These are phyloP conservation scores for Amphipoea lucens DNA, from an alignment of 2,888 invertebrate genomes.

Conservation along the genomic window DNA sequence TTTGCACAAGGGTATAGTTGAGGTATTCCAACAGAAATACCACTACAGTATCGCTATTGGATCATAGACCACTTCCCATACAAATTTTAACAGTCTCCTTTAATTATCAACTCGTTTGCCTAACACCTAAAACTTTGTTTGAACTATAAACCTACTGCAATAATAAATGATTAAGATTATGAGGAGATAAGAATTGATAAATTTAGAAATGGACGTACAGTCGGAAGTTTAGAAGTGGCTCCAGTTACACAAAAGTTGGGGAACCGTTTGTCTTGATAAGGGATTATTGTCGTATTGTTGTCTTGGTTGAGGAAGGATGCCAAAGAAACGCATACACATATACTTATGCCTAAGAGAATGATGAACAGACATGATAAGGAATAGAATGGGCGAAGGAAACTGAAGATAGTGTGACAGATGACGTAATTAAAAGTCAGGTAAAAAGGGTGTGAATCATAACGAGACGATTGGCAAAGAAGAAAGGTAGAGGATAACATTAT, in stretches of 20 bases:
- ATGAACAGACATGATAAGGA: neutral
- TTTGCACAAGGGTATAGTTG: too few species aligned
- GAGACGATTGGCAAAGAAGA: neutral
- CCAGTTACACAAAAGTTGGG: neutral
- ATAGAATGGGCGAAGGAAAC: neutral
- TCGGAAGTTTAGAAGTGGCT: neutral
- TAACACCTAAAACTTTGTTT: neutral
- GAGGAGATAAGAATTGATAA: neutral
- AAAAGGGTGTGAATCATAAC: constrained; percentile 4
- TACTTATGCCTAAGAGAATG: neutral
- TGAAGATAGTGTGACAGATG: neutral
- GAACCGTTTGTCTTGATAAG: neutral
- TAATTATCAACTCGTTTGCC: neutral
- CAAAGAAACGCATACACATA: neutral
- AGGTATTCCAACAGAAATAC: too few species aligned
- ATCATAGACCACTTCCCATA: too few species aligned
- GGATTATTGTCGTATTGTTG: neutral
- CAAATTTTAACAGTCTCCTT: too few species aligned
- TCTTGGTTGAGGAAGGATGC: neutral
- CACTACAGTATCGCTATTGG: too few species aligned
- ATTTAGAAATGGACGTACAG: neutral
- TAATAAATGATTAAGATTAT: neutral
- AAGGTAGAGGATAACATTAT: constrained; percentile 2
- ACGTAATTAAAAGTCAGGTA: neutral
- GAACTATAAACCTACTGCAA: neutral